Evolutionary conservation across 2,797 vertebrate genomes (phyloP).

Genomic region (Leptatherina wallacei): DNA sequence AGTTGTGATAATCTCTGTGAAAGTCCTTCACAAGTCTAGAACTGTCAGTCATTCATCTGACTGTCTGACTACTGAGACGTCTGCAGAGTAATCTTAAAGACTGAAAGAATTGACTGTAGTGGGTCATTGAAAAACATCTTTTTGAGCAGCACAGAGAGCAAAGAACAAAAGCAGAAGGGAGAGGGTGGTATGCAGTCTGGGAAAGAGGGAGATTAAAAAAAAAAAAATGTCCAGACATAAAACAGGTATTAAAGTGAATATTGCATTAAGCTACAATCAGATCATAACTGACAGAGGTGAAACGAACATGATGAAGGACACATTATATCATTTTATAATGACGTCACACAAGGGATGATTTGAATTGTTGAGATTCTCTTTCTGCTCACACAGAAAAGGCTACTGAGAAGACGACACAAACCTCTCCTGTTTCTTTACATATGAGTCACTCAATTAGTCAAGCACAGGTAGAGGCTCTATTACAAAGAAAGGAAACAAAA

Average conservation of each 20-base stretch:
- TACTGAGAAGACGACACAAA: slow-evolving; percentile 45
- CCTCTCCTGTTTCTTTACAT: slow-evolving; percentile 7
- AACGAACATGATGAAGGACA: slow-evolving; percentile 57
- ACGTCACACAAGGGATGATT: slow-evolving; percentile 51
- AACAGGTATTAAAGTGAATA: slow-evolving; percentile 65
- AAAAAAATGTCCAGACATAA: slow-evolving; percentile 36
- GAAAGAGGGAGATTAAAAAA: slow-evolving; percentile 20
- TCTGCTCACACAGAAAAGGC: slow-evolving; percentile 20
- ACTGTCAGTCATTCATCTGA: slow-evolving; percentile 26
- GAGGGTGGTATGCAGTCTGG: not conserved
- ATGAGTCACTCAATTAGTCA: slow-evolving; percentile 53
- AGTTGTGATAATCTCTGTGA: slow-evolving; percentile 16
- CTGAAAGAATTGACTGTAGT: slow-evolving; percentile 46
- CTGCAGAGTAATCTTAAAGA: slow-evolving; percentile 48
- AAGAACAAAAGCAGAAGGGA: slow-evolving; percentile 15
- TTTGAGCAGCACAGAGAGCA: slow-evolving; percentile 41
- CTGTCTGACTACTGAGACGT: slow-evolving; percentile 39
- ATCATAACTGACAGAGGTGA: slow-evolving; percentile 63
- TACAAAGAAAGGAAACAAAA: slow-evolving; percentile 10
- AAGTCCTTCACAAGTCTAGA: slow-evolving; percentile 39
- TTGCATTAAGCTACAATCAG: slow-evolving; percentile 64
- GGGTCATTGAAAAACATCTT: slow-evolving; percentile 55
- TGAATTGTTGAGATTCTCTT: slow-evolving; percentile 44
- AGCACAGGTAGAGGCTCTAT: slow-evolving; percentile 24
- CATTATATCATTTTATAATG: slow-evolving; percentile 55